phyloP scores from a whole-genome alignment of 2,113 vertebrate species.

The Channa maculata region DNA sequence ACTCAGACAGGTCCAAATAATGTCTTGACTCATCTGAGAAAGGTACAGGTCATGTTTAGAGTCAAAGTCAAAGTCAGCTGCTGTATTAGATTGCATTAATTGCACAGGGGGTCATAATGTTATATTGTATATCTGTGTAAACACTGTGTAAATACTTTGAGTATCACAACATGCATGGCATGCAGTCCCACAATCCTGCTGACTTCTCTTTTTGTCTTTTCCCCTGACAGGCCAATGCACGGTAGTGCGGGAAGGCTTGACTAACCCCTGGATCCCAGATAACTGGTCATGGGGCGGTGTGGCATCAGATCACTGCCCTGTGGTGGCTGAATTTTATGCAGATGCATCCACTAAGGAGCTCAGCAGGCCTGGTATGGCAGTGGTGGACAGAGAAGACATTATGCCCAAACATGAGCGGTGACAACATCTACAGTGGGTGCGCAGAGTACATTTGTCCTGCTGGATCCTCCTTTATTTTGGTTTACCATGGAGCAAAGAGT shows the following conservation, averaged over 20 bases:
- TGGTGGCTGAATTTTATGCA: constrained; percentile 89
- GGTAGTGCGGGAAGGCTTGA: constrained; percentile 93
- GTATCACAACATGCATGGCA: not conserved
- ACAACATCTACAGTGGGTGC: constrained; percentile 45
- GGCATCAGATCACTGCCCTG: constrained; percentile 92
- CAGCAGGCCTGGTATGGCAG: constrained; percentile 79
- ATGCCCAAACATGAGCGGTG: constrained; percentile 91
- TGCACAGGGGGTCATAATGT: no score
- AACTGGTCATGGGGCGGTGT: constrained; percentile 98
- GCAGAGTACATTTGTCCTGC: constrained; percentile 5
- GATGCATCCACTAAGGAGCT: constrained; percentile 86
- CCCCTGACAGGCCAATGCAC: constrained; percentile 87
- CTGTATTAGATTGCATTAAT: no score
- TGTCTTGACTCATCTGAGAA: no score
- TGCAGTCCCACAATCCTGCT: not conserved
- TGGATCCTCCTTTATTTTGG: constrained; percentile 17
- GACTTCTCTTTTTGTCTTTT: not conserved
- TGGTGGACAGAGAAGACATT: constrained; percentile 84
- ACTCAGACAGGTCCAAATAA: no score
- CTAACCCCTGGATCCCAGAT: constrained; percentile 97
- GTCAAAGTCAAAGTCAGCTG: no score
- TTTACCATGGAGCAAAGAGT: constrained; percentile 14
- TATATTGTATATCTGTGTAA: no score
- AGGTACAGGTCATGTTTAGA: no score
- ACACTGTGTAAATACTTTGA: not conserved